These are phyloP conservation scores for Synergus japonicus DNA, from an alignment of 2,888 invertebrate genomes.

Conservation along the genomic window DNA sequence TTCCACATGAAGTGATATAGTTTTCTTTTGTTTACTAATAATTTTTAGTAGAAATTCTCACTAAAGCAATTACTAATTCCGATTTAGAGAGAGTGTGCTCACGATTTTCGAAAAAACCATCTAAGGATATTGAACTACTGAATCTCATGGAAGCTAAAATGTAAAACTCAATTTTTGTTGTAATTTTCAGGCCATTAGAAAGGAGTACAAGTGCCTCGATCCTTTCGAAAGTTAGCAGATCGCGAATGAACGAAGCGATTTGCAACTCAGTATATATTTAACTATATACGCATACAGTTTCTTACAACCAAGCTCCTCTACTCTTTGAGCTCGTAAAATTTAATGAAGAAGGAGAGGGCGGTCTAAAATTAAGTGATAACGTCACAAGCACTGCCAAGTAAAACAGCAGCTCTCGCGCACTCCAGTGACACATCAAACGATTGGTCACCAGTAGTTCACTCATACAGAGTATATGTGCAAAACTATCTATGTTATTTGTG, in stretches of 20 bases:
- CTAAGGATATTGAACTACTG: not conserved
- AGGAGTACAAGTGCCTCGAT: not conserved
- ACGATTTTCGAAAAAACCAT: too few species aligned
- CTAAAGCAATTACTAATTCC: too few species aligned
- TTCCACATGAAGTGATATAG: not conserved
- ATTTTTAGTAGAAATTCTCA: too few species aligned
- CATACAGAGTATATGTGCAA: conserved; percentile 6
- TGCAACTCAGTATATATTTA: not conserved
- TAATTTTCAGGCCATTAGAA: not conserved
- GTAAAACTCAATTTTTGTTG: not conserved
- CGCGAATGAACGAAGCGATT: not conserved
- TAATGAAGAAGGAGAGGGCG: conserved; percentile 46
- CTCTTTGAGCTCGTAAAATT: conserved; percentile 23
- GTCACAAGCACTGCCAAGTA: conserved; percentile 52
- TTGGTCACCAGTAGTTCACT: not conserved
- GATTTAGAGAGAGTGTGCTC: too few species aligned
- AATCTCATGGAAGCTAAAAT: not conserved
- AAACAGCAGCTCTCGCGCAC: not conserved
- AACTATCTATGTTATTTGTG: not conserved
- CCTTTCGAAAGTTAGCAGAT: not conserved
- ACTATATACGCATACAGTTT: not conserved
- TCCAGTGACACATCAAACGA: not conserved
- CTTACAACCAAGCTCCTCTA: not conserved
- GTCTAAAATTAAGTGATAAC: conserved; percentile 67
- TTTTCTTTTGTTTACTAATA: not conserved